A percentile compares a stretch with the other conserved stretches of the same genome.
phyloP scores from a whole-genome alignment of 2,888 invertebrate species.

The Prenolepis imparis region DNA sequence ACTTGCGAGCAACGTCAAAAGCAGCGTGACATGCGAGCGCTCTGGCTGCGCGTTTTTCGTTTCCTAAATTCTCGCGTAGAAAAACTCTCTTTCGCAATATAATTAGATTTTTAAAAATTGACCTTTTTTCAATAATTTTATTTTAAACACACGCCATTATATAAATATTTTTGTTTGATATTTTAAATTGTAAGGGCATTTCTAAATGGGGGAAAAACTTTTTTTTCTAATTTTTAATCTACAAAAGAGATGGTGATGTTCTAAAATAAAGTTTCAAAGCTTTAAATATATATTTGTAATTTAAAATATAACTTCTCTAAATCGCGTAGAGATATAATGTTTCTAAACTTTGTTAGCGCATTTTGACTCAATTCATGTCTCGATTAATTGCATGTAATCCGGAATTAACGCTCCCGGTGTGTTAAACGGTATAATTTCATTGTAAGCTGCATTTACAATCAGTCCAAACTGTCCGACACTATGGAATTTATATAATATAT shows the following conservation, averaged over 20 bases:
- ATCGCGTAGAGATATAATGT: neutral
- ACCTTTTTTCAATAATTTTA: no score
- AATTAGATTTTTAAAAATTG: neutral
- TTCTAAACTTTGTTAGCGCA: neutral
- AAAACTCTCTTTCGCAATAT: neutral
- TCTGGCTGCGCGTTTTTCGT: neutral
- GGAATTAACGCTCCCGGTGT: slow-evolving; percentile 6
- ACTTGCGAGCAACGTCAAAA: neutral
- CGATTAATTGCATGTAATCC: slow-evolving; percentile 21
- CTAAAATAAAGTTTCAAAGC: neutral
- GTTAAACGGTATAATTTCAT: slow-evolving; percentile 37
- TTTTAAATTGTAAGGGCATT: neutral
- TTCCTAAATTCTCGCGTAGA: neutral
- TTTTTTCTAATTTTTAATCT: neutral
- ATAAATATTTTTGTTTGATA: neutral
- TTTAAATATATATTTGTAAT: neutral
- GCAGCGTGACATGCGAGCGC: neutral
- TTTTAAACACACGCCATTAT: neutral
- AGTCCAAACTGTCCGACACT: slow-evolving; percentile 25
- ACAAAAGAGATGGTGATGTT: neutral
- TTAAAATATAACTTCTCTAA: neutral
- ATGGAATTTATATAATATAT: neutral
- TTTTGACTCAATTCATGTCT: slow-evolving; percentile 6
- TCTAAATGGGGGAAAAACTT: neutral
- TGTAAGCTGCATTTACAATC: slow-evolving; percentile 18